Evolutionary conservation across 2,797 vertebrate genomes (phyloP).

Genomic region (Setipinna tenuifilis): DNA sequence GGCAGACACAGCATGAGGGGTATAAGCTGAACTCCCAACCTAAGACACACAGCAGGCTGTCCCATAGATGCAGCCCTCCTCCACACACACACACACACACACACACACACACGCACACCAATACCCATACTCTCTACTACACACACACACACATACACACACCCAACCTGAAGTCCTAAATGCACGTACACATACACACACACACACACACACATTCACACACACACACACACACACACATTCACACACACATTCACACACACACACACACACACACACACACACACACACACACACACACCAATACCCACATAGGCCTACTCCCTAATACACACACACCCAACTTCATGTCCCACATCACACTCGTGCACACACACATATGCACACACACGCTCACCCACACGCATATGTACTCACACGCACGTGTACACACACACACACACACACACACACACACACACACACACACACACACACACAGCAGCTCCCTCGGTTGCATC

Average conservation of each 20-base stretch:
- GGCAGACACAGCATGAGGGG: slow-evolving; percentile 92
- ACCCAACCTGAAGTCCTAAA: slow-evolving; percentile 34
- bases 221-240: not conserved
- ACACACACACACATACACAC: slow-evolving; percentile 19
- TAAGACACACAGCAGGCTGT: slow-evolving; percentile 83
- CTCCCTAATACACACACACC: slow-evolving; percentile 34
- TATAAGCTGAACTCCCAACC: slow-evolving; percentile 95
- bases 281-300: too few relatives aligned
- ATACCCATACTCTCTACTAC: not conserved
- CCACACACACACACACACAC: slow-evolving; percentile 18
- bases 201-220: not conserved
- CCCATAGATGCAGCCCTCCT: slow-evolving; percentile 43
- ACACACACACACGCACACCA: slow-evolving; percentile 24
- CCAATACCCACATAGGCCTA: slow-evolving; percentile 59
- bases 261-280: slow-evolving; percentile 60
- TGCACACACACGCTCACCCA: not conserved
- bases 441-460: not conserved
- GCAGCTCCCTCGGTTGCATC: slow-evolving; percentile 77
- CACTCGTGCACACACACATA: not conserved
- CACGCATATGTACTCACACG: not conserved
- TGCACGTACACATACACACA: slow-evolving; percentile 22
- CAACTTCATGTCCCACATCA: slow-evolving; percentile 57
- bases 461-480: not conserved
- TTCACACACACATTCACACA: not conserved
- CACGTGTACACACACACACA: not conserved